Evolutionary conservation across 2,888 invertebrate species (phyloP), one percentile per base, ranked within the genome.

Genomic region (Scaptomyza parva): DNA sequence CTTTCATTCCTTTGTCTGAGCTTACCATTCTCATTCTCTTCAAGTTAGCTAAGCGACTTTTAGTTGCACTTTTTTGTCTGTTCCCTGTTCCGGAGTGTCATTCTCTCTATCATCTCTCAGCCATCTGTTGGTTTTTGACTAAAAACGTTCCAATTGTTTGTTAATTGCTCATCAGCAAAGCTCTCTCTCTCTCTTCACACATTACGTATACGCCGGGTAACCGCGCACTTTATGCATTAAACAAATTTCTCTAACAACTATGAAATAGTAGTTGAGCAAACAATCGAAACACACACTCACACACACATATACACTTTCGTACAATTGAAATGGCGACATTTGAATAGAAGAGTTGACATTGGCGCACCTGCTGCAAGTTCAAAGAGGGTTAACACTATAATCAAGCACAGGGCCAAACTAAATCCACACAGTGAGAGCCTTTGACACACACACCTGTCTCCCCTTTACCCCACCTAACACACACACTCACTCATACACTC

Each of bases 331-430:
- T 62, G 62, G 62, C 63, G 70, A 73, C 76, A 74, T 74, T 84
- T 71, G 68, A 84, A 86, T 75, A 67, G 40, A 33, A 67, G 37
- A 35, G 61, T 45, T 51, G 63, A 59, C 63, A 72, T 78, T 70
- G 77, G 55, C 70, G 53, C 63, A 83, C 86, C 88, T 85, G 78
- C 79, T 52, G 66, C 86, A 73, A 76, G 81, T 86, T 86, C 83
- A 77, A 44, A 61, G 68, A 63, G 74, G 86, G 83, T 80, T 86
- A 83, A 80, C 84, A 75, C 86, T 78, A 88, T 86, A 84, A 84
- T 88, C 88, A 88, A 76, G 78, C 80, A 57, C 61, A 53, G 70
- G 62, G 64, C 52, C 44, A 53, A 43, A 51, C 44, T 40, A 65
- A 60, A 53, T 53, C 54, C 64, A 58, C 50, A 71, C 50, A 71